Evolutionary conservation across 23 tunicate species (phyloP), one percentile per base, ranked within the genome.

Genomic region (Trididemnum miniatum): DNA sequence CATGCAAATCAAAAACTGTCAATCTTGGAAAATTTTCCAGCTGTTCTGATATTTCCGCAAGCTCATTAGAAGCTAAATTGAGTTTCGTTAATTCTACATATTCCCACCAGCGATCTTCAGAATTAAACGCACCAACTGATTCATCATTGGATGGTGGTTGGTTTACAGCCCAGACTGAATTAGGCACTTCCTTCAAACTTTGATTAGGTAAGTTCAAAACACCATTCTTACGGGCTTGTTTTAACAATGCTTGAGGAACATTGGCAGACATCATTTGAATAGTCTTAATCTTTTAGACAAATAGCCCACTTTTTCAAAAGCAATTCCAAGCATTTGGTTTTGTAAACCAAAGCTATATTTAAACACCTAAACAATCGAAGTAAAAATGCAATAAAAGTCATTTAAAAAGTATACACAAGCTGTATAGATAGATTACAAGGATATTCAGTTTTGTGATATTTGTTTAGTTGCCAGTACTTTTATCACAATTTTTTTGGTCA

Each of bases 201-300:
- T 79, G 80, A 38, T 88, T 84, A 18, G 89, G 52, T 7, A 93
- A 66, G 65, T 93, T 93, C 0, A 93, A 59, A 9, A 78, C 78
- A 0, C 98, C 98, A 33, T 60, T 83, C 65, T 84, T 84, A 15
- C 98, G 71, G 18, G 98, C 98, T 81, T 93, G 98, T 67, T 80
- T 86, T 35, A 84, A 31, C 34, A 60, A 20, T 9, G 73, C 84
- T 54, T 77, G 80, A 3, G 80, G 59, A 25, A 74, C 38, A 36
- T 74, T 74, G 15, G 59, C 54, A 44, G 54, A 9, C 54, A 44
- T 44, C 9, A 15, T 44, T 44, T n/a, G n/a, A n/a, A n/a, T n/a
- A n/a, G n/a, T n/a, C n/a, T n/a, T n/a, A n/a, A n/a, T n/a, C n/a
- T n/a, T n/a, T n/a, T n/a, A n/a, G n/a, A n/a, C n/a, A n/a, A n/a